These are phyloP conservation scores for Lampropteryx suffumata DNA, from an alignment of 2,888 invertebrate species.

Conservation along the genomic window DNA sequence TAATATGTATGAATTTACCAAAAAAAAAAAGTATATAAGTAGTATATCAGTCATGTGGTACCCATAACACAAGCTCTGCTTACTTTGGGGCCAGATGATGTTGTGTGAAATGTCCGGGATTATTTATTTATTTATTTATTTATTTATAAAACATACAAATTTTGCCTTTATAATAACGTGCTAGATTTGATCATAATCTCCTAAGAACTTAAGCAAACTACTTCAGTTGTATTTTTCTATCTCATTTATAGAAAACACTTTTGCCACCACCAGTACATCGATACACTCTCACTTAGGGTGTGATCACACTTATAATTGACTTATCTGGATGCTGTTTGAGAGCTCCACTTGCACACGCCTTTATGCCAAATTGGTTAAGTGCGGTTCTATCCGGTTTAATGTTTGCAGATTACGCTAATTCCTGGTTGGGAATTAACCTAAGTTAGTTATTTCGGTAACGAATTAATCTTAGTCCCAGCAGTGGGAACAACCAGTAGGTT, in stretches of 20 bases:
- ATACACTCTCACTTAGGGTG: constrained; percentile 53
- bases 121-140: no score
- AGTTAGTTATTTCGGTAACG: constrained; percentile 16
- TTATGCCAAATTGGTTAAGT: constrained; percentile 62
- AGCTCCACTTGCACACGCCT: constrained; percentile 47
- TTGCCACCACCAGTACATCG: constrained; percentile 35
- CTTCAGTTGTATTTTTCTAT: no score
- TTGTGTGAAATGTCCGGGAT: no score
- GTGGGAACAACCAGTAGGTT: no score
- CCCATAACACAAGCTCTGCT: no score
- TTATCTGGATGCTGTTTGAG: constrained; percentile 66
- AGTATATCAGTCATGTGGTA: no score
- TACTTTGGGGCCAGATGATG: no score
- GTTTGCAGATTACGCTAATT: constrained; percentile 41
- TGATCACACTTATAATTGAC: constrained; percentile 72
- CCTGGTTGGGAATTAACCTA: constrained; percentile 29
- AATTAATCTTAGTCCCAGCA: neutral
- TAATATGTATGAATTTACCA: no score
- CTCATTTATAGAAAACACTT: constrained; percentile 31
- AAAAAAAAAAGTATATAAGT: no score
- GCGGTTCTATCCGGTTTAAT: constrained; percentile 50
- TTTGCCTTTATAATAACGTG: no score
- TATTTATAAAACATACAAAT: no score
- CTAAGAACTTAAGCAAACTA: neutral
- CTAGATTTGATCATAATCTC: no score